Base-by-base conservation (phyloP, 1,140 invertebrate species). In the Drosophila truncata region DNA sequence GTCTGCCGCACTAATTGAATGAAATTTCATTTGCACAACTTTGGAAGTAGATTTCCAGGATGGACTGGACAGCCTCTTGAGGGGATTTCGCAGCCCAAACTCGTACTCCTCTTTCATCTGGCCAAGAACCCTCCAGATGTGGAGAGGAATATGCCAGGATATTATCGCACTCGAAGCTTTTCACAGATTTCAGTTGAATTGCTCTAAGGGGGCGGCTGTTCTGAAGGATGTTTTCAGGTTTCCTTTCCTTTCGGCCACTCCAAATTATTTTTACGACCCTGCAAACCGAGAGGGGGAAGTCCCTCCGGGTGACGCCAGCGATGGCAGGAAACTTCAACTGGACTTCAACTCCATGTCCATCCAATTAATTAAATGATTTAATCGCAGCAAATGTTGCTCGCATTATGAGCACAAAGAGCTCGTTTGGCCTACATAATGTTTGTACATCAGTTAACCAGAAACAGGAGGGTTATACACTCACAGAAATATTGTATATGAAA, bases 291-390 rank as follows among this genome's bases (percentile, higher is more conserved):
- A 13, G 10, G 44, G 20, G 14, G 13, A 25, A 55, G 20, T 57
- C 37, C 31, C 13, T 8, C 20, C 44, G 44, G 59, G 7, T 46
- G 44, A 9, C 13, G 44, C n/a, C 16, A 49, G 16, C 47, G 31
- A 31, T 35, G 70, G 42, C 59, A 44, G 31, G 31, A 55, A 64
- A 61, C 55, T 50, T 58, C 39, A 73, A 50, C 66, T 39, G 37
- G 61, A 66, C 61, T 76, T 65, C 20, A 66, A 66, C 52, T 76
- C 14, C 70, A 20, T 49, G 62, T 41, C 27, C 72, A 76, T 76
- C 52, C 44, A 58, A 76, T 76, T 76, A 76, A 76, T 76, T 76
- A 76, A 76, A 66, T 39, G 73, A 76, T 76, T 76, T 66, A 76
- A 76, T 76, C 73, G 61, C 72, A 39, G 72, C 60, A 76, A 76